These are phyloP conservation scores for Troilus luridus DNA, from an alignment of 2,888 invertebrate species.

Conservation along the genomic window DNA sequence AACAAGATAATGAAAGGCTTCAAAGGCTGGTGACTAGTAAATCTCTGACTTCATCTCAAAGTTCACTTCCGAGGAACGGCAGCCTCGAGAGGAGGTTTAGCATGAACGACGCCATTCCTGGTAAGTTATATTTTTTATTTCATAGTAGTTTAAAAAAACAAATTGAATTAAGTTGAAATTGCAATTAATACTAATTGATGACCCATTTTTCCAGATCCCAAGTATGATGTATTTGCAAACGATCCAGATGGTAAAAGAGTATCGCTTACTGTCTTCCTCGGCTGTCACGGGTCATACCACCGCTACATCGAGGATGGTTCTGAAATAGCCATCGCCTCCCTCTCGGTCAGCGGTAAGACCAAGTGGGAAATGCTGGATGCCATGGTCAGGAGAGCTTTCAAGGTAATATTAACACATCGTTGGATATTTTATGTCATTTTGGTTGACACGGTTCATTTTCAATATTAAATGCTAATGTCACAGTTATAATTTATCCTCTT, in stretches of 20 bases:
- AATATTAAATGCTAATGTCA: too few species aligned
- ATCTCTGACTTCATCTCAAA: conserved; percentile 73
- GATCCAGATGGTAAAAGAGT: conserved; percentile 89
- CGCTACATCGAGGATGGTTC: conserved; percentile 79
- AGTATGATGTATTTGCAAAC: conserved; percentile 65
- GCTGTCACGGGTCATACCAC: conserved; percentile 83
- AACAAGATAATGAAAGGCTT: conserved; percentile 95
- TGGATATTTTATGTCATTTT: too few species aligned
- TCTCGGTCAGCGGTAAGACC: conserved; percentile 92
- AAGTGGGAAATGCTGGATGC: conserved; percentile 96
- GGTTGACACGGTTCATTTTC: too few species aligned
- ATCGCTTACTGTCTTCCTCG: conserved; percentile 88
- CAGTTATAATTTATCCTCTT: too few species aligned
- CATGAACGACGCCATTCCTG: conserved; percentile 67
- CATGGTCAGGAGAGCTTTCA: conserved; percentile 91
- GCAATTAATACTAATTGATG: neutral
- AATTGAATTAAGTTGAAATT: neutral
- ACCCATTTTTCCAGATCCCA: conserved; percentile 61
- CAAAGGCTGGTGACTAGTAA: conserved; percentile 84
- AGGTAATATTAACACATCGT: conserved; percentile 71
- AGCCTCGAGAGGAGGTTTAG: conserved; percentile 71
- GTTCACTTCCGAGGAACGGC: conserved; percentile 69
- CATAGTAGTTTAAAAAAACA: neutral
- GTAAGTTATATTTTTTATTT: conserved; percentile 54
- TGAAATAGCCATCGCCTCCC: conserved; percentile 86